These are phyloP conservation scores for Zosterops japonicus DNA, from an alignment of 2,113 vertebrate species.

Conservation along the genomic window DNA sequence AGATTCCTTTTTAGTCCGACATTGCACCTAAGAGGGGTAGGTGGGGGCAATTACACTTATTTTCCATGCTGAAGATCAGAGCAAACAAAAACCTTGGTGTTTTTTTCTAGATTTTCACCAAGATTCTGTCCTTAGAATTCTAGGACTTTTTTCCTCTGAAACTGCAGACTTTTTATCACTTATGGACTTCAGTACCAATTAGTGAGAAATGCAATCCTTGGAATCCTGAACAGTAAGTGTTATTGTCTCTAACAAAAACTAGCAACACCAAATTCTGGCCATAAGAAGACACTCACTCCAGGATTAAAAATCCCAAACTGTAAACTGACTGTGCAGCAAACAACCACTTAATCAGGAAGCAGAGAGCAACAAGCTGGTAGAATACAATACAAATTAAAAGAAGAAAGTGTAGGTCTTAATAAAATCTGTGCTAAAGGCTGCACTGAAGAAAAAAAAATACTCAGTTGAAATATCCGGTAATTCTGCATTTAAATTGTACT, in stretches of 20 bases:
- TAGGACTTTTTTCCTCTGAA: not conserved
- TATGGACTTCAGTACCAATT: not conserved
- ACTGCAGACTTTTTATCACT: not conserved
- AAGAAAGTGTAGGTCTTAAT: not conserved
- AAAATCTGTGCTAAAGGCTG: not conserved
- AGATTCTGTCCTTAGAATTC: not conserved
- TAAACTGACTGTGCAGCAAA: not conserved
- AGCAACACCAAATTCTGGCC: not conserved
- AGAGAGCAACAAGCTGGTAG: not conserved
- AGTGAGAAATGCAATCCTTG: not conserved
- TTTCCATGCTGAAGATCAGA: not conserved
- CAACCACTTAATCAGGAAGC: not conserved
- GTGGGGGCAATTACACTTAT: rapidly evolving
- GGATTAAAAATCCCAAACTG: not conserved
- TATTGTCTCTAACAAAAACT: not conserved
- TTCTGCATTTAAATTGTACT: not conserved
- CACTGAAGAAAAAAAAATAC: not conserved
- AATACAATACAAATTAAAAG: not conserved
- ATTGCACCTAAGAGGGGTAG: not conserved
- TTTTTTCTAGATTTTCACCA: not conserved
- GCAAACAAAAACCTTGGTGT: rapidly evolving
- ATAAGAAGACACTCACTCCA: not conserved
- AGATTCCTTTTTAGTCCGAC: not conserved
- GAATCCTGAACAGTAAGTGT: not conserved
- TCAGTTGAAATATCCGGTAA: not conserved